Percentiles rank a stretch among this genome's conserved stretches.
phyloP scores from a whole-genome alignment of 1,140 invertebrate species.

The Thaumatotibia leucotreta region DNA sequence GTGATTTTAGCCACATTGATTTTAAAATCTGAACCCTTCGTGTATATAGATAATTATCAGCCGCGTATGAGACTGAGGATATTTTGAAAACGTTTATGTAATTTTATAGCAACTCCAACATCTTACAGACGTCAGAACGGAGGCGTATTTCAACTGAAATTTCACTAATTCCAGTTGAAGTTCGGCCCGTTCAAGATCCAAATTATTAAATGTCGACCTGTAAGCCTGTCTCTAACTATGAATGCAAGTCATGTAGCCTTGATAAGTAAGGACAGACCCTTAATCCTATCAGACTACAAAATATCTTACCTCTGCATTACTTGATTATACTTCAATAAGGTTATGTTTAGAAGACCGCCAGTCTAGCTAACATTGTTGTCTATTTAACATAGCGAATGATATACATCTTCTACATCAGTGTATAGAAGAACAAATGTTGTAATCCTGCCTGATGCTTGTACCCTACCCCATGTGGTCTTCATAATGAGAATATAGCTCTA shows the following conservation, averaged over 20 bases:
- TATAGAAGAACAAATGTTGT: slow-evolving; percentile 27
- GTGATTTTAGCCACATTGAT: too few species aligned
- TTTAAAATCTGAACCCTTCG: too few species aligned
- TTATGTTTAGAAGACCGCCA: background rate
- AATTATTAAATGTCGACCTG: background rate
- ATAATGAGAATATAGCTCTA: slow-evolving; percentile 40
- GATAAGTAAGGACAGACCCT: background rate
- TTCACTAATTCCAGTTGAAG: too few species aligned
- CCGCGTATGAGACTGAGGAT: too few species aligned
- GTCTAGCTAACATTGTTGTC: background rate
- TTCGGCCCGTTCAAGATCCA: too few species aligned
- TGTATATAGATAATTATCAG: too few species aligned
- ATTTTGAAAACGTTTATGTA: too few species aligned
- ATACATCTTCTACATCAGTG: background rate
- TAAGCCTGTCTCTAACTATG: background rate
- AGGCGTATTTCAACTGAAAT: too few species aligned
- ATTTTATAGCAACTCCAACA: too few species aligned
- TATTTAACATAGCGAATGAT: background rate
- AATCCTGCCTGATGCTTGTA: slow-evolving; percentile 62
- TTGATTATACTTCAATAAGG: background rate
- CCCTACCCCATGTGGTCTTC: slow-evolving; percentile 30
- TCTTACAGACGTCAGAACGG: too few species aligned
- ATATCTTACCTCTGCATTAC: background rate
- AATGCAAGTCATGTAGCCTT: background rate
- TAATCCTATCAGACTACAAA: background rate